Base-by-base conservation (phyloP, 2,113 vertebrate species). In the Burhinus oedicnemus region DNA sequence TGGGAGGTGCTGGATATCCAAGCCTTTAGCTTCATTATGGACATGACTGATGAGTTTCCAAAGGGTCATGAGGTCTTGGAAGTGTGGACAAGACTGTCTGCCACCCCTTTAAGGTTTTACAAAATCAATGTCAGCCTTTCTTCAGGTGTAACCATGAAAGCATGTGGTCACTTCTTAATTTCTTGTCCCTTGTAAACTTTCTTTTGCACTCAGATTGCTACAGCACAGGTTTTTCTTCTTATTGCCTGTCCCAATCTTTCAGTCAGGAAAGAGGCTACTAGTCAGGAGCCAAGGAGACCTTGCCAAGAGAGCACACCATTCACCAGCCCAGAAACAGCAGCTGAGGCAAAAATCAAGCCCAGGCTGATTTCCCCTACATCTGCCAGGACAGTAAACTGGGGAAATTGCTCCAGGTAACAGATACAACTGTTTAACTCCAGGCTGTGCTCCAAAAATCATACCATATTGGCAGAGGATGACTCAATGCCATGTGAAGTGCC, bases 281-380 rank as follows among this genome's bases (percentile, higher is more conserved):
- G 3, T 3, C 0, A 0, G 49, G 26, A 91, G 15, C 13, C 12
- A 49, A 77, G 72, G 49, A 89, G 18, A 57, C 21, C 22, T 26
- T 62, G 12, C 30, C 49, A 61, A 70, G 69, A 47, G 4, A 54
- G 6, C 17, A 49, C 23, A 51, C 2, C 8, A 42, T 29, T 87
- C 40, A 44, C 21, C 23, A 74, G 19, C 27, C 36, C 69, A 38
- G 51, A 16, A 83, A 74, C 13, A 80, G 40, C 23, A 81, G 8
- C 25, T 3, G 2, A 52, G 30, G 40, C 9, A 83, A 76, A 88
- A 88, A 86, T 1, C 2, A 11, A 87, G 30, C 15, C 55, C 64
- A 64, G 40, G 8, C 16, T 58, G 54, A 16, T 23, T 77, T 38
- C 8, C 18, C 29, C 34, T 74, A 4, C 15, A 8, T 70, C 51